Evolutionary conservation across 2,888 invertebrate species (phyloP).

Genomic region (Aspidiotus rigidus): DNA sequence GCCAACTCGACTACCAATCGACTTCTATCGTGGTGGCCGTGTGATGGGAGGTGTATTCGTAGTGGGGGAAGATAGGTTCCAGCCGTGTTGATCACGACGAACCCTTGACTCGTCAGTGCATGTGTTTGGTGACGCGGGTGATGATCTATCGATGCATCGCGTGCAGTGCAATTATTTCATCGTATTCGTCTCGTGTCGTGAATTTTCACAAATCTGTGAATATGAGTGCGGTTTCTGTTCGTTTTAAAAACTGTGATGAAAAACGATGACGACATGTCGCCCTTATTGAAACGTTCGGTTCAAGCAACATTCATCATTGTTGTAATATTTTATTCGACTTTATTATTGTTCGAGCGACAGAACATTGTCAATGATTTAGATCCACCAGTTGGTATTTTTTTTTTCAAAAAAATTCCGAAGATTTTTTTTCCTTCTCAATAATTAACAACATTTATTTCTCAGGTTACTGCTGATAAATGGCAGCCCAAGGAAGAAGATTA

Average conservation of each 20-base stretch:
- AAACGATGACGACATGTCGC: slow-evolving; percentile 27
- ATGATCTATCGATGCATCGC: slow-evolving; percentile 13
- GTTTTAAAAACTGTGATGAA: slow-evolving; percentile 20
- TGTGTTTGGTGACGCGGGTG: slow-evolving; percentile 12
- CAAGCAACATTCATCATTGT: slow-evolving; percentile 24
- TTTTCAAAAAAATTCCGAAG: neutral
- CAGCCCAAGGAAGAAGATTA: slow-evolving; percentile 14
- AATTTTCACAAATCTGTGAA: slow-evolving; percentile 4
- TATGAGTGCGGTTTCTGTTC: slow-evolving; percentile 11
- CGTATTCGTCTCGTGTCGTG: neutral
- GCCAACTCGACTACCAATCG: no score
- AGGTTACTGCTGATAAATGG: slow-evolving; percentile 7
- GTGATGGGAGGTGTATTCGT: no score
- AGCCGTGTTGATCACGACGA: neutral
- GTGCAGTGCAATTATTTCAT: slow-evolving; percentile 6
- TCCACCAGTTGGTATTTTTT: slow-evolving; percentile 16
- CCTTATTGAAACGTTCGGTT: slow-evolving; percentile 28
- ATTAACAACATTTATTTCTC: neutral
- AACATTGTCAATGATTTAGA: slow-evolving; percentile 18
- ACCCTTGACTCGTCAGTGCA: slow-evolving; percentile 14
- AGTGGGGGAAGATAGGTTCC: neutral
- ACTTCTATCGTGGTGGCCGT: no score
- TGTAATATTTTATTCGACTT: slow-evolving; percentile 27
- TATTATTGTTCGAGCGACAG: slow-evolving; percentile 20
- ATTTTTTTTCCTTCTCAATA: neutral